Percentiles rank a stretch among this genome's conserved stretches.
Conservation (phyloP, 2,113 vertebrate genomes). For the Arenaria interpres region DNA sequence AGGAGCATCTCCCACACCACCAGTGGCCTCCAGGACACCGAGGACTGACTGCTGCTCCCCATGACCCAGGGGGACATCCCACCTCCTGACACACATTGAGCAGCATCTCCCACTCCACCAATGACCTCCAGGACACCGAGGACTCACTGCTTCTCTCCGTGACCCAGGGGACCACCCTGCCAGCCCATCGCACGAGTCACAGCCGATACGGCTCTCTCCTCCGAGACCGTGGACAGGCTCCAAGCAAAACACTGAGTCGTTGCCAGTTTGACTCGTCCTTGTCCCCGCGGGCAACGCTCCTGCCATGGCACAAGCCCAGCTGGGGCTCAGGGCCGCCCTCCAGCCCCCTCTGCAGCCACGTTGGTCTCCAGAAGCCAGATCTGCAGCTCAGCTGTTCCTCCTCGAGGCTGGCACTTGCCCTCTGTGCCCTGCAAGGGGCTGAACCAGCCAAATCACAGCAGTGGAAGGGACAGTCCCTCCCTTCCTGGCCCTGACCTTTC, state of each 20-base stretch:
- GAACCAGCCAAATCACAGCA: background rate
- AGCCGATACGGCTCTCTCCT: background rate
- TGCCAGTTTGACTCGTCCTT: background rate
- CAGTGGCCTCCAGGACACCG: background rate
- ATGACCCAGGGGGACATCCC: background rate
- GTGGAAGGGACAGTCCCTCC: background rate
- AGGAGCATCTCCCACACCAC: background rate
- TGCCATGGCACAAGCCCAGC: accelerated
- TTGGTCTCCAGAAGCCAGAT: background rate
- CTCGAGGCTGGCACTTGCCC: background rate
- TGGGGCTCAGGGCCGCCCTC: background rate
- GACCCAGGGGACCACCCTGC: background rate
- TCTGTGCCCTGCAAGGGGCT: background rate
- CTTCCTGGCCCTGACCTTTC: background rate
- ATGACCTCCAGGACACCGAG: no score
- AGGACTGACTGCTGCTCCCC: background rate
- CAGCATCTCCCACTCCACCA: no score
- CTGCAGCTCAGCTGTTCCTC: background rate
- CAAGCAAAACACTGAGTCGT: accelerated
- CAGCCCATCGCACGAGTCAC: background rate
- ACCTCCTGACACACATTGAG: background rate
- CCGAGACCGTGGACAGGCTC: background rate
- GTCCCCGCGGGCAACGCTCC: background rate
- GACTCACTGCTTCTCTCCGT: no score
- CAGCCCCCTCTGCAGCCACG: background rate